A percentile compares a stretch with the other conserved stretches of the same genome.
Evolutionary conservation across 2,797 vertebrate genomes (phyloP).

Genomic region (Myotis myotis): DNA sequence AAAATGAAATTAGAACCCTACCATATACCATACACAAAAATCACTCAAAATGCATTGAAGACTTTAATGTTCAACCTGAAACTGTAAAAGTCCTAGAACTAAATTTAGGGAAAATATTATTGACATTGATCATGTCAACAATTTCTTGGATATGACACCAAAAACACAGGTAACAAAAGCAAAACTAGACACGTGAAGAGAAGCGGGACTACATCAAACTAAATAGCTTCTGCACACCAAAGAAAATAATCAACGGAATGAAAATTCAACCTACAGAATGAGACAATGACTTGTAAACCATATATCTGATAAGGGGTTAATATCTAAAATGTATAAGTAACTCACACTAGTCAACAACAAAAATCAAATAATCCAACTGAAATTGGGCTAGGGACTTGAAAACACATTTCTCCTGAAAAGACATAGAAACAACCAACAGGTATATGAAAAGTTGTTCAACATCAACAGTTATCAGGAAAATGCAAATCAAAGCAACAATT

Average conservation of each 20-base stretch:
- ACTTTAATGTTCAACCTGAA: background rate
- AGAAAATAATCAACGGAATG: background rate
- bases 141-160: background rate
- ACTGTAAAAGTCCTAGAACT: background rate
- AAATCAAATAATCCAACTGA: background rate
- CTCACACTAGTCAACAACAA: background rate
- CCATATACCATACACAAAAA: background rate
- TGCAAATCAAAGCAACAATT: background rate
- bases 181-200: background rate
- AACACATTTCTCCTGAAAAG: background rate
- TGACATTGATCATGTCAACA: background rate
- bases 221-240: background rate
- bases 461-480: background rate
- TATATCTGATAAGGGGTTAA: background rate
- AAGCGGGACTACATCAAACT: background rate
- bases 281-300: background rate
- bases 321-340: background rate
- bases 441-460: background rate
- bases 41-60: background rate
- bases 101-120: background rate
- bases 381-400: background rate
- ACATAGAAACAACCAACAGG: background rate
- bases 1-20: background rate
- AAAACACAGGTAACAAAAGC: background rate
- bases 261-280: background rate